These are phyloP conservation scores for Argyrosomus japonicus DNA, from an alignment of 2,113 vertebrate species.

Conservation along the genomic window DNA sequence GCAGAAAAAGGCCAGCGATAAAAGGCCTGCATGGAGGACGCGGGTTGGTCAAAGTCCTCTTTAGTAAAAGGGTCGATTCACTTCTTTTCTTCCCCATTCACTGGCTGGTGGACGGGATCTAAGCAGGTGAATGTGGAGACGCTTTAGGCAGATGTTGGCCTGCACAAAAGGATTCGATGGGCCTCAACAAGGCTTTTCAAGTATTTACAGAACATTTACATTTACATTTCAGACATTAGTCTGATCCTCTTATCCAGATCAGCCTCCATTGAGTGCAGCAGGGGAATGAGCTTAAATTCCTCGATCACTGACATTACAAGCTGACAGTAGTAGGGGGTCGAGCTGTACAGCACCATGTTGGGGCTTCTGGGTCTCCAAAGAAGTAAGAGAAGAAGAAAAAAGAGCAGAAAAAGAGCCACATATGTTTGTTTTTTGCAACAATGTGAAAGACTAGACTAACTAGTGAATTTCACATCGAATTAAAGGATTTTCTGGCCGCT, in stretches of 20 bases:
- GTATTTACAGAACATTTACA: conserved; percentile 72
- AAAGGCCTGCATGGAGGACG: conserved; percentile 45
- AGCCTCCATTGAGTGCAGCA: conserved; percentile 50
- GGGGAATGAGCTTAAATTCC: conserved; percentile 64
- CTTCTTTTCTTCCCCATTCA: conserved; percentile 43
- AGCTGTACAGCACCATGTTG: neutral
- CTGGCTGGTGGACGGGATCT: conserved; percentile 4
- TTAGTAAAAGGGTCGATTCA: conserved; percentile 17
- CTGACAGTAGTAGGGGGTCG: conserved; percentile 49
- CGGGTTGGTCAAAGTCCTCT: conserved; percentile 42
- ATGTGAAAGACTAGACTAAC: neutral
- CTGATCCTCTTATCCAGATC: conserved; percentile 76
- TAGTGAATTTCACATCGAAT: neutral
- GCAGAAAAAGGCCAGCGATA: conserved; percentile 53
- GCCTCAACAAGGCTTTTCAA: conserved; percentile 51
- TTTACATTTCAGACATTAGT: conserved; percentile 64
- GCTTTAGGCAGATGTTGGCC: conserved; percentile 63
- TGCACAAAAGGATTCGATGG: conserved; percentile 52
- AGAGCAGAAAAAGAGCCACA: neutral
- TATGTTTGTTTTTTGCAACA: neutral
- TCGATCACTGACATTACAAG: conserved; percentile 52
- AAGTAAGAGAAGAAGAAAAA: neutral
- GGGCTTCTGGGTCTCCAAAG: neutral
- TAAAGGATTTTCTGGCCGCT: neutral
- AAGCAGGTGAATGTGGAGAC: conserved; percentile 56